These are phyloP conservation scores for Pedetes capensis DNA, from an alignment of 2,113 vertebrate species.

Conservation along the genomic window DNA sequence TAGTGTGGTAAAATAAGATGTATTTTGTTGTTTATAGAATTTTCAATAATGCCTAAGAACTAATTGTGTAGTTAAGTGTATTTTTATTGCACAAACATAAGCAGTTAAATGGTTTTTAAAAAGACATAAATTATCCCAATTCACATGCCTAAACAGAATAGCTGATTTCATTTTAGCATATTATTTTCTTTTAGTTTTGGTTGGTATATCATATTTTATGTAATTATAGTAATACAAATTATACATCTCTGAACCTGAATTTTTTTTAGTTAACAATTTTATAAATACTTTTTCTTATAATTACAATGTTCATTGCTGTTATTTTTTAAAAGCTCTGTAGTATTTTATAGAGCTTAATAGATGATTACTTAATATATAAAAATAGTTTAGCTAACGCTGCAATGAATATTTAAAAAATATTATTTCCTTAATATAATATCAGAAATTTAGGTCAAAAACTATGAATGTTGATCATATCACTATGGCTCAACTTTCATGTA, in stretches of 20 bases:
- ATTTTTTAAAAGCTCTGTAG: neutral
- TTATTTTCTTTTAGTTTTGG: neutral
- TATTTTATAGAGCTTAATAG: neutral
- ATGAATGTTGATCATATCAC: neutral
- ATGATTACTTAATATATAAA: neutral
- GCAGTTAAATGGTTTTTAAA: constrained; percentile 16
- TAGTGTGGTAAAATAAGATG: constrained; percentile 3
- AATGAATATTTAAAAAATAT: neutral
- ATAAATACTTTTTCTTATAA: neutral
- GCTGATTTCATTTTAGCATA: constrained; percentile 4
- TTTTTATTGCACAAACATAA: constrained; percentile 24
- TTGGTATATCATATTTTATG: neutral
- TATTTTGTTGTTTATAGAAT: constrained; percentile 49
- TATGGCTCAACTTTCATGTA: neutral
- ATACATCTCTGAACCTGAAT: neutral
- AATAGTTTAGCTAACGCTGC: neutral
- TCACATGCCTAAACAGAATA: neutral
- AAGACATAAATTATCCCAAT: constrained; percentile 17
- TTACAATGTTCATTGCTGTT: neutral
- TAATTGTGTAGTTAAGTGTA: constrained; percentile 34
- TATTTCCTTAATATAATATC: neutral
- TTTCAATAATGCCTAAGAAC: constrained; percentile 14
- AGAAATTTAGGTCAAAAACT: neutral
- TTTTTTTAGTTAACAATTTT: neutral
- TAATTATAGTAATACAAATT: neutral